A percentile compares a stretch with the other conserved stretches of the same genome.
Evolutionary conservation across 2,797 vertebrate genomes (phyloP).

Genomic region (Decapterus maruadsi): DNA sequence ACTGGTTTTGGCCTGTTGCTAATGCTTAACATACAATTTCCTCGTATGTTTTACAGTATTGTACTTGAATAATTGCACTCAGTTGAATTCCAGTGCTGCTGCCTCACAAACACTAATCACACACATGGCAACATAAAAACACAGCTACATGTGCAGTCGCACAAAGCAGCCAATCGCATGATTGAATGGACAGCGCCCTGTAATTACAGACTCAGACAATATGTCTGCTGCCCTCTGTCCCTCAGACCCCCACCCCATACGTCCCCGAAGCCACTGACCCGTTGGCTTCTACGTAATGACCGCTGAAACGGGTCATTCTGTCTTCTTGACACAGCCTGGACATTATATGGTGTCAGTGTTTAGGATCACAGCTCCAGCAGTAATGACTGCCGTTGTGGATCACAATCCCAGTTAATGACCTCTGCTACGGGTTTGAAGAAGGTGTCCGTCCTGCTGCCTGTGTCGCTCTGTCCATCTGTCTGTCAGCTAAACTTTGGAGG

Average conservation of each 20-base stretch:
- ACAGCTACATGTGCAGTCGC: constrained; percentile 25
- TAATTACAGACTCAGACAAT: constrained; percentile 77
- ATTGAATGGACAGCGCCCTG: constrained; percentile 63
- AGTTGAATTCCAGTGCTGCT: neutral
- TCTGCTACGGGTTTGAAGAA: constrained; percentile 48
- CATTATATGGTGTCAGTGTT: constrained; percentile 64
- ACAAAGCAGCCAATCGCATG: constrained; percentile 54
- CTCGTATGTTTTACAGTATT: neutral
- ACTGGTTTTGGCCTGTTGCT: neutral
- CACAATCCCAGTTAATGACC: constrained; percentile 75
- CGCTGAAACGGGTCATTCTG: constrained; percentile 72
- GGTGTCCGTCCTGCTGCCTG: constrained; percentile 45
- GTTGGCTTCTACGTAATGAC: constrained; percentile 71
- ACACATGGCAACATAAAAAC: constrained; percentile 29
- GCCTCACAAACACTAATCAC: neutral
- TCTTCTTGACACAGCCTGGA: constrained; percentile 70
- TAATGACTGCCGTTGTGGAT: constrained; percentile 78
- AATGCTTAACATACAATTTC: too few relatives aligned
- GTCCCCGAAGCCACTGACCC: constrained; percentile 70
- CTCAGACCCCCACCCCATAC: constrained; percentile 47
- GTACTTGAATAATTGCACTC: neutral
- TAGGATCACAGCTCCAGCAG: constrained; percentile 59
- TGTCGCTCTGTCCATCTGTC: constrained; percentile 62
- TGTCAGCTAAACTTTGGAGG: constrained; percentile 55
- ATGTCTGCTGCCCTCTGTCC: constrained; percentile 69